Percentiles rank a stretch among this genome's conserved stretches.
These are phyloP conservation scores for Acropternis orthonyx DNA, from an alignment of 2,797 vertebrate genomes.

Conservation along the genomic window DNA sequence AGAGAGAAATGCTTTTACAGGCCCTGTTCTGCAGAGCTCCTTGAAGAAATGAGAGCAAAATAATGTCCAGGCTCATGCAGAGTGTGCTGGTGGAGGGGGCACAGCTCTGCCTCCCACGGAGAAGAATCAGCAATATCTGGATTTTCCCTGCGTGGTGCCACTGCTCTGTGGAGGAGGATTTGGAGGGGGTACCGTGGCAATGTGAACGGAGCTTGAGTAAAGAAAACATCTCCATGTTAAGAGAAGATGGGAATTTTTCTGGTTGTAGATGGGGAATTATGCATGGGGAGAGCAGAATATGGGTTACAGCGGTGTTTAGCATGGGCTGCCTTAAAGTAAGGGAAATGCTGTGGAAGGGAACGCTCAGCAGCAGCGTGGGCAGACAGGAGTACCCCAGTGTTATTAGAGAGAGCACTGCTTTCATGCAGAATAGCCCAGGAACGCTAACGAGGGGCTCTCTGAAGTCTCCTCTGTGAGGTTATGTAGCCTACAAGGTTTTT, in stretches of 20 bases:
- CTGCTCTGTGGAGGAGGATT: neutral
- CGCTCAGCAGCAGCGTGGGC: neutral
- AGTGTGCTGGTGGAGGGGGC: neutral
- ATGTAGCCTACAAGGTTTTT: neutral
- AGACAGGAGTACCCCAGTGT: neutral
- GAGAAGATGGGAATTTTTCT: neutral
- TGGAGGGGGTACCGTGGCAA: neutral
- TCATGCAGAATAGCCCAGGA: neutral
- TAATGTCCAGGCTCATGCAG: neutral
- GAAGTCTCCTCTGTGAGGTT: neutral
- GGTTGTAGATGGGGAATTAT: neutral
- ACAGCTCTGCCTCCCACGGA: neutral
- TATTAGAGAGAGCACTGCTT: neutral
- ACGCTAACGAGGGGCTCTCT: neutral
- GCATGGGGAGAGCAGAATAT: neutral
- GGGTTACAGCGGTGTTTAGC: neutral
- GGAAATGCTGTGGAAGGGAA: neutral
- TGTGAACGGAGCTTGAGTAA: neutral
- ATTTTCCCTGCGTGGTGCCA: neutral
- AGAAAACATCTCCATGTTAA: neutral
- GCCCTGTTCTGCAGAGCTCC: neutral
- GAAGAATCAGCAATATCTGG: neutral
- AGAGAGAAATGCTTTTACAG: neutral
- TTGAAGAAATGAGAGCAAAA: neutral
- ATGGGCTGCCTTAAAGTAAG: neutral